phyloP scores from a whole-genome alignment of 2,797 vertebrate genomes.

The Acanthurus tractus region DNA sequence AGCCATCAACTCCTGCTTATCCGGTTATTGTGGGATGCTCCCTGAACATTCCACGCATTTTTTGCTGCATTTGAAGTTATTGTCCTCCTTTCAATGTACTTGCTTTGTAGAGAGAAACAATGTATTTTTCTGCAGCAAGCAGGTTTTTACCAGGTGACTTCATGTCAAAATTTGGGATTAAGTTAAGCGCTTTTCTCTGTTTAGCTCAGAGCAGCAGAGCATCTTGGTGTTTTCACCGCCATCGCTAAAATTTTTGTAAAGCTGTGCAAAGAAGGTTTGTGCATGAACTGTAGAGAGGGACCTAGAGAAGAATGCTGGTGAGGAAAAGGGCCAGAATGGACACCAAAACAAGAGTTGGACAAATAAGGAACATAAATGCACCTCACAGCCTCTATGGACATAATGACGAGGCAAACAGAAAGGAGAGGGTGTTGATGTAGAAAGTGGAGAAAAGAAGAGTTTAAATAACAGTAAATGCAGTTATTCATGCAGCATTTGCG shows the following conservation, averaged over 20 bases:
- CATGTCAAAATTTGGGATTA: constrained; percentile 4
- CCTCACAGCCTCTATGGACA: no score
- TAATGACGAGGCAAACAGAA: no score
- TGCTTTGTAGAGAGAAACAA: constrained; percentile 26
- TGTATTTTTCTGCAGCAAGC: constrained; percentile 10
- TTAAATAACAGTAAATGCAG: neutral
- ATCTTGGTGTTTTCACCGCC: no score
- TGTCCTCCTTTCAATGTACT: constrained; percentile 12
- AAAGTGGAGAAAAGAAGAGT: neutral
- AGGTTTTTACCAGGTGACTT: constrained; percentile 15
- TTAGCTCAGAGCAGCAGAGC: neutral
- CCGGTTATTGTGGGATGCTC: constrained; percentile 28
- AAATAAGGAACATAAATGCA: no score
- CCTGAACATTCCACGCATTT: neutral
- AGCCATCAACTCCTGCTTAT: constrained; percentile 33
- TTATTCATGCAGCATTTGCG: neutral
- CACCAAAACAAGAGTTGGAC: no score
- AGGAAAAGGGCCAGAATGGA: no score
- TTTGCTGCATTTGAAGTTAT: constrained; percentile 17
- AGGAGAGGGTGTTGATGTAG: no score
- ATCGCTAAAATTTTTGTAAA: no score
- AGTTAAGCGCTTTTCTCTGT: neutral
- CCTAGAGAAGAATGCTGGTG: no score
- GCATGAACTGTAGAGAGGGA: no score
- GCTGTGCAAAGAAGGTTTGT: no score